A percentile compares a stretch with the other conserved stretches of the same genome.
Evolutionary conservation across 2,113 vertebrate genomes (phyloP).

Genomic region (Xenopus laevis): DNA sequence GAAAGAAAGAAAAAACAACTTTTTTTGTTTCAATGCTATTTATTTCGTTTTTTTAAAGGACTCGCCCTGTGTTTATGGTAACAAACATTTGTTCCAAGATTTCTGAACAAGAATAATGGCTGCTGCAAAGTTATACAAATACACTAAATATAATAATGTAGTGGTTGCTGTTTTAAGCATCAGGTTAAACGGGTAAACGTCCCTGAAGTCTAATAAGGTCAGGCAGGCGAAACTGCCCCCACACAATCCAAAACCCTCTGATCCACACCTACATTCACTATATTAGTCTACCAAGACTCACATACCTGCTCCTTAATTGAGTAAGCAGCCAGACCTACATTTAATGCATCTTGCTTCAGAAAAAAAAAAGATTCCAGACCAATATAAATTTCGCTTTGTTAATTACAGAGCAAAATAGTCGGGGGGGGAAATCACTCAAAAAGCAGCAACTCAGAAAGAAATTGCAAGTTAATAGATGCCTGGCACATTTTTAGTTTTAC

Average conservation of each 20-base stretch:
- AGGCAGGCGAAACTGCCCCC: constrained; percentile 6
- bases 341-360: too few species aligned
- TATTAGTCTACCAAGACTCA: neutral
- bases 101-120: too few species aligned
- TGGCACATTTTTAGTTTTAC: neutral
- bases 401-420: too few species aligned
- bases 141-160: too few species aligned
- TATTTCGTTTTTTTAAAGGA: neutral
- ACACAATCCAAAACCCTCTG: constrained; percentile 5
- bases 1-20: constrained; percentile 7
- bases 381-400: too few species aligned
- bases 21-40: constrained; percentile 4
- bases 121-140: too few species aligned
- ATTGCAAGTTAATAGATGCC: neutral
- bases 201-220: neutral
- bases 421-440: too few species aligned
- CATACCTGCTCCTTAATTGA: neutral
- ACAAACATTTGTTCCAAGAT: too few species aligned
- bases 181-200: neutral
- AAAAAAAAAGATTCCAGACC: too few species aligned
- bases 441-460: neutral
- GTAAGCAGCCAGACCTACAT: constrained; percentile 7
- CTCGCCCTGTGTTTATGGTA: neutral
- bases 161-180: too few species aligned
- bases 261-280: constrained; percentile 18